phyloP scores from a whole-genome alignment of 1,140 invertebrate species.

The Chelonus insularis region DNA sequence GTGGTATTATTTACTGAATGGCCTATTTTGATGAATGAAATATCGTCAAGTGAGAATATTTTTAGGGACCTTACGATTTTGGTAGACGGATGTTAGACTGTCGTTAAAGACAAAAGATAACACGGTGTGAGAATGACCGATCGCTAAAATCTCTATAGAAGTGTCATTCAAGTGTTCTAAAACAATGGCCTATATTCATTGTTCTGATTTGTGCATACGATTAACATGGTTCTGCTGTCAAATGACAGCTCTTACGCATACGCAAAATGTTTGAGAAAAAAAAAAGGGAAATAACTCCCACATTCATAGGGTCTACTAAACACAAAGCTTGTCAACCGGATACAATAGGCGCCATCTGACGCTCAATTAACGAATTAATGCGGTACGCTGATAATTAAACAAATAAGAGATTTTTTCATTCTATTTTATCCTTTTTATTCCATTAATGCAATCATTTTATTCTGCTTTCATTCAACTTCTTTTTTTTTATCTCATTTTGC shows the following conservation, averaged over 20 bases:
- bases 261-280: slow-evolving; percentile 19
- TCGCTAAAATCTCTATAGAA: slow-evolving; percentile 41
- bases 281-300: slow-evolving; percentile 35
- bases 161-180: slow-evolving; percentile 48
- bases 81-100: no score
- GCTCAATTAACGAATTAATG: slow-evolving; percentile 62
- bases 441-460: background rate
- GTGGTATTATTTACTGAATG: no score
- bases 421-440: background rate
- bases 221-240: slow-evolving; percentile 43
- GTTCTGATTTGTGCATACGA: slow-evolving; percentile 61
- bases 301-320: slow-evolving; percentile 27
- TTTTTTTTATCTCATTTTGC: slow-evolving; percentile 18
- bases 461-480: slow-evolving; percentile 10
- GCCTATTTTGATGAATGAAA: no score
- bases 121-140: slow-evolving; percentile 23
- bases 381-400: slow-evolving; percentile 58
- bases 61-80: no score
- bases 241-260: background rate
- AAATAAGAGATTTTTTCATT: slow-evolving; percentile 41
- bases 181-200: slow-evolving; percentile 56
- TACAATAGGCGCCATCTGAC: slow-evolving; percentile 58
- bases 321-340: slow-evolving; percentile 56
- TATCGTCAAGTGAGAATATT: no score
- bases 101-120: slow-evolving; percentile 16